Evolutionary conservation across 2,888 invertebrate genomes (phyloP).

Genomic region (Abrostola triplasia): DNA sequence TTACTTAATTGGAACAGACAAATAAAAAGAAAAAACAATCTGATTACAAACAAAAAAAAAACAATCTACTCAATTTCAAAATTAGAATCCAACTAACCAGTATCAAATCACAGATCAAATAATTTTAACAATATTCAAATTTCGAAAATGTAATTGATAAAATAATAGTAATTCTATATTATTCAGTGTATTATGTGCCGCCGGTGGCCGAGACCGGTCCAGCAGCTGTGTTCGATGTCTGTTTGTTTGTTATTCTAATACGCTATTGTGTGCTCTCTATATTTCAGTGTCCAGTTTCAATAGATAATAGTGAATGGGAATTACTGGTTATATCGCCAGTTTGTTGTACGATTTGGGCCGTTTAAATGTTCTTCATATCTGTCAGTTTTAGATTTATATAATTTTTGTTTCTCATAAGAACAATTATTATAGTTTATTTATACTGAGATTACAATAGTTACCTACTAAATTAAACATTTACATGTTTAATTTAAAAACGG

Average conservation of each 20-base stretch:
- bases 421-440: too few species aligned
- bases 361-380: slow-evolving; percentile 19
- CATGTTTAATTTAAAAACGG: too few species aligned
- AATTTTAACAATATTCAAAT: slow-evolving; percentile 3
- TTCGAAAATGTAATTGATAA: slow-evolving; percentile 31
- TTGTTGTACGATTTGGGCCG: slow-evolving; percentile 15
- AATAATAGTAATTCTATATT: slow-evolving; percentile 48
- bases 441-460: too few species aligned
- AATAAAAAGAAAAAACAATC: too few species aligned
- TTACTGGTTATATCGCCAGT: slow-evolving; percentile 51
- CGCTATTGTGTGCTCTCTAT: slow-evolving; percentile 59
- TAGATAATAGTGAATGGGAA: slow-evolving; percentile 54
- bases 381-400: background rate
- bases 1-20: too few species aligned
- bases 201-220: slow-evolving; percentile 70
- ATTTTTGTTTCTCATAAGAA: too few species aligned
- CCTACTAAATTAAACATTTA: too few species aligned
- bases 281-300: slow-evolving; percentile 58
- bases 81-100: background rate
- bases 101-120: too few species aligned
- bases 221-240: slow-evolving; percentile 72
- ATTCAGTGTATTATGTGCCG: slow-evolving; percentile 36
- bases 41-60: background rate
- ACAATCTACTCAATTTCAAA: background rate
- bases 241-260: slow-evolving; percentile 68